Base-by-base conservation (phyloP, 2,797 vertebrate species). In the Silurus lanzhouensis region DNA sequence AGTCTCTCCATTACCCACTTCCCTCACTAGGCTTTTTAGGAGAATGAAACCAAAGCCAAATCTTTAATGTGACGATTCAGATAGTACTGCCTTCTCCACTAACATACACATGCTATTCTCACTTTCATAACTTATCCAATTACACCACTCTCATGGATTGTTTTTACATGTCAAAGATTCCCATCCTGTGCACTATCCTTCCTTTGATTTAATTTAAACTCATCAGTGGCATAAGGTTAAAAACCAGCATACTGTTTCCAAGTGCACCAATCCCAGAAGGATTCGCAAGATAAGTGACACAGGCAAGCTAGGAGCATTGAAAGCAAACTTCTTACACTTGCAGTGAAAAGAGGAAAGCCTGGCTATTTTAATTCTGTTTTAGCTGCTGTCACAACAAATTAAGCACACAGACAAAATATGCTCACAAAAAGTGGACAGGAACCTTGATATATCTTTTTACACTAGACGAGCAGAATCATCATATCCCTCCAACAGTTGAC, bases 381-480 rank as follows among this genome's bases (percentile, higher is more conserved):
- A 74, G 20, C 64, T 71, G 55, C 84, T 80, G 72, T 70, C 79
- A 83, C 72, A 83, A 85, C 87, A 85, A 74, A 72, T 72, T 86
- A 83, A 88, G 84, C 61, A 87, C 63, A 87, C 25, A 20, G 44
- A 76, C 70, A 82, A 86, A 83, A 85, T 60, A 80, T 64, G 60
- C 81, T 76, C 78, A 82, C 83, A 84, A 84, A 88, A 87, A 80
- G 85, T 82, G 75, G 78, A 89, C 77, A 64, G 90, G 89, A 89
- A 85, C 84, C 90, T 87, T 91, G 72, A 85, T 90, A 87, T 92
- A 93, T 94, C 93, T 89, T 91, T 95, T 95, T 94, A 94, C 93
- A 93, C 89, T 81, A 87, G 90, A 90, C 93, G 85, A 84, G 93
- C 93, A 93, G 93, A 95, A 92, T 94, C 92, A 93, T 91, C 91